phyloP scores from a whole-genome alignment of 2,888 invertebrate species.

The Oligia latruncula region DNA sequence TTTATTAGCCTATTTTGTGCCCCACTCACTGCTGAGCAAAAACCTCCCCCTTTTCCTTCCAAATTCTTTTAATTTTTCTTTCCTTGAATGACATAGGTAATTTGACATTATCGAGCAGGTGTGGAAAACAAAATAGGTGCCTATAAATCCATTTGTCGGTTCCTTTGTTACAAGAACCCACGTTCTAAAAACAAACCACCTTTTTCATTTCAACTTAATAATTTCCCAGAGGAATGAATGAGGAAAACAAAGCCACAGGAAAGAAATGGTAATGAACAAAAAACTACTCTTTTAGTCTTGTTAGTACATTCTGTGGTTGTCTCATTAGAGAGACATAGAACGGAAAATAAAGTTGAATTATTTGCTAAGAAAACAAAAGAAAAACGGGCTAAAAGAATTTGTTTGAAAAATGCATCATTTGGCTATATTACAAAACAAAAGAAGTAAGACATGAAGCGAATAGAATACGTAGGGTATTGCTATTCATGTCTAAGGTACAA shows the following conservation, averaged over 20 bases:
- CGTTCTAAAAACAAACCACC: not conserved
- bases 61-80: no score
- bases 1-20: no score
- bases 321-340: conserved; percentile 3
- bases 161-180: conserved; percentile 21
- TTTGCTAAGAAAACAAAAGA: conserved; percentile 2
- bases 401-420: conserved; percentile 1
- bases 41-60: no score
- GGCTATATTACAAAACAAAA: not conserved
- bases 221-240: conserved; percentile 53
- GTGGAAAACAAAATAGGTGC: not conserved
- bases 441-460: not conserved
- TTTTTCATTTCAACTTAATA: conserved; percentile 31
- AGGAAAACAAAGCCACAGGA: conserved; percentile 26
- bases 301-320: conserved; percentile 1
- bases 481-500: no score
- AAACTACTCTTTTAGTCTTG: conserved; percentile 22
- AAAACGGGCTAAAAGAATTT: not conserved
- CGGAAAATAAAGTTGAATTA: not conserved
- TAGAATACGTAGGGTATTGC: not conserved
- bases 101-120: not conserved
- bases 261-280: conserved; percentile 32
- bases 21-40: no score
- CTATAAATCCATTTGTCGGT: not conserved
- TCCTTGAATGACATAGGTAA: not conserved